phyloP scores from a whole-genome alignment of 2,888 invertebrate genomes.

The Ochropleura leucogaster region DNA sequence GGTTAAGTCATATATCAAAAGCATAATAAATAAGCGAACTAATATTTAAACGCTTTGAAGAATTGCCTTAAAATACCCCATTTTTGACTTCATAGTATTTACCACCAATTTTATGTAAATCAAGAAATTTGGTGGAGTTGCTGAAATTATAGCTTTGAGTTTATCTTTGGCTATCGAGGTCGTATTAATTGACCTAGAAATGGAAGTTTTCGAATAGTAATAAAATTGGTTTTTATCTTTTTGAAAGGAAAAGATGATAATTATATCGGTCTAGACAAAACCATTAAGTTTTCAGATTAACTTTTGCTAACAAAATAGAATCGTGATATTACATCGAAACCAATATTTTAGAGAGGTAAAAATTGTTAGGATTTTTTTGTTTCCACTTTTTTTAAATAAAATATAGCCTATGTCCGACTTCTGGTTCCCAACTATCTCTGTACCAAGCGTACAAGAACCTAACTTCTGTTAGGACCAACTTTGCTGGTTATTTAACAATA shows the following conservation, averaged over 20 bases:
- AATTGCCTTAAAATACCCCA: conserved; percentile 17
- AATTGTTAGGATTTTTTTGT: too few relatives aligned
- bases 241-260: background rate
- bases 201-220: background rate
- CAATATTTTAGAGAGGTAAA: too few relatives aligned
- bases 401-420: too few relatives aligned
- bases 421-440: too few relatives aligned
- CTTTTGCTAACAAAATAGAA: background rate
- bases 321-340: background rate
- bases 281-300: background rate
- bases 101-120: conserved; percentile 47
- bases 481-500: background rate
- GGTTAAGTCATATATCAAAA: conserved; percentile 6
- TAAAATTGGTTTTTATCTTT: background rate
- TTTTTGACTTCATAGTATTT: background rate
- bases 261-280: background rate
- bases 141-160: conserved; percentile 10
- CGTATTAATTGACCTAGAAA: background rate
- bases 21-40: background rate
- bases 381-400: too few relatives aligned
- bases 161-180: conserved; percentile 34
- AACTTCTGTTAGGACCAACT: too few relatives aligned
- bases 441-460: too few relatives aligned
- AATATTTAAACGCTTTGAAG: conserved; percentile 25
- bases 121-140: background rate